Percentiles rank a stretch among this genome's conserved stretches.
phyloP scores from a whole-genome alignment of 2,113 vertebrate genomes.

The Bos taurus region ARS-UCD2.0 NC_037356.1:35766501-35767000 shows the following conservation, averaged over 20 bases:
- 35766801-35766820: conserved; percentile 48
- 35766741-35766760: conserved; percentile 68
- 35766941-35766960: conserved; percentile 57
- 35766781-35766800: conserved; percentile 74
- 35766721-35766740: conserved; percentile 74
- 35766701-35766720: conserved; percentile 77
- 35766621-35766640: background rate
- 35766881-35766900: conserved; percentile 55
- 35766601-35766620: background rate
- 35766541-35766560: background rate
- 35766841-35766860: background rate
- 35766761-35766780: conserved; percentile 73
- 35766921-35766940: conserved; percentile 68
- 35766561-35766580: background rate
- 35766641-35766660: conserved; percentile 37
- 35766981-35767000: background rate
- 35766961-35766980: background rate
- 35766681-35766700: conserved; percentile 39
- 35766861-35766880: conserved; percentile 48
- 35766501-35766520: background rate
- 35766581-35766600: background rate
- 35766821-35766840: conserved; percentile 45
- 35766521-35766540: background rate
- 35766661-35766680: background rate
- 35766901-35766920: conserved; percentile 61